Evolutionary conservation across 1,140 invertebrate genomes (phyloP).

Genomic region (Procambarus clarkii): DNA sequence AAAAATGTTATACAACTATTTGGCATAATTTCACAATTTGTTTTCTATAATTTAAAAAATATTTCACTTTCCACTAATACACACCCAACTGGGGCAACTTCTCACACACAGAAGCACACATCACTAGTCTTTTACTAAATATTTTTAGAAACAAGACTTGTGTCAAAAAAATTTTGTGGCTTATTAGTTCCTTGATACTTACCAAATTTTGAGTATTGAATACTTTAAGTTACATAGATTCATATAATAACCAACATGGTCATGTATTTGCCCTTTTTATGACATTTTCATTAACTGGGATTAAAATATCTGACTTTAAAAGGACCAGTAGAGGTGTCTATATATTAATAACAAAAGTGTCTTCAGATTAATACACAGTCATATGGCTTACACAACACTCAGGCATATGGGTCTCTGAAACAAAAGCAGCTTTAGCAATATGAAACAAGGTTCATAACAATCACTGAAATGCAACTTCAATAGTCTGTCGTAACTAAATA

Average conservation of each 20-base stretch:
- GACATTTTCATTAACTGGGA: background rate
- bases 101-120: background rate
- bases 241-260: background rate
- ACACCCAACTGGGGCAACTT: background rate
- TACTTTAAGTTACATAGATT: background rate
- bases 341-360: background rate
- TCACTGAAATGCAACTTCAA: background rate
- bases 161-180: background rate
- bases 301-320: background rate
- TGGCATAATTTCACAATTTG: background rate
- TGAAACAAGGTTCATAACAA: background rate
- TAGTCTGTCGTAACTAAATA: conserved; percentile 79
- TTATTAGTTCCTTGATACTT: background rate
- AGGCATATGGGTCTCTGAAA: background rate
- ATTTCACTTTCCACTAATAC: background rate
- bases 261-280: background rate
- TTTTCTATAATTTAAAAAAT: conserved; percentile 4
- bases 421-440: background rate
- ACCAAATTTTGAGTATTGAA: background rate
- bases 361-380: background rate
- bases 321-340: background rate
- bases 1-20: conserved; percentile 8
- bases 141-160: background rate
- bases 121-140: background rate
- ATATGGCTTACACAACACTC: background rate